Evolutionary conservation across 1,140 invertebrate species (phyloP).

Genomic region (Asbolus verrucosus): DNA sequence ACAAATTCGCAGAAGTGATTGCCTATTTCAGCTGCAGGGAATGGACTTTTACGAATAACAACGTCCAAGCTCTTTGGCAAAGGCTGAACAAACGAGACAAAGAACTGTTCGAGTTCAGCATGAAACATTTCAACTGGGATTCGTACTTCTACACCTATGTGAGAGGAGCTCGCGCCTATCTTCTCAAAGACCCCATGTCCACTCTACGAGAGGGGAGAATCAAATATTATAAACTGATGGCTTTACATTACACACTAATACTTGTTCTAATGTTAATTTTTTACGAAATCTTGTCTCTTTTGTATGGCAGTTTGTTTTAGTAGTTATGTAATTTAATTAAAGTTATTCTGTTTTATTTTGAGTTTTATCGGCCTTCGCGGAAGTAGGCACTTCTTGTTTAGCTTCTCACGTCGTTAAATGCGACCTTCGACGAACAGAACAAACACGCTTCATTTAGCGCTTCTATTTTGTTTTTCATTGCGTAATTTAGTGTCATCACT

Average conservation of each 20-base stretch:
- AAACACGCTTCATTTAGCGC: too few relatives aligned
- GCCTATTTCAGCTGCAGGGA: conserved; percentile 78
- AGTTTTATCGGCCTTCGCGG: neutral
- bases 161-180: conserved; percentile 69
- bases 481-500: too few relatives aligned
- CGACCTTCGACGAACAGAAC: too few relatives aligned
- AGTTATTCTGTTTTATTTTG: neutral
- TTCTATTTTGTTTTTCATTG: too few relatives aligned
- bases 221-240: conserved; percentile 55
- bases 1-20: conserved; percentile 77
- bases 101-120: conserved; percentile 72
- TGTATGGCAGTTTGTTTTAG: conserved; percentile 19
- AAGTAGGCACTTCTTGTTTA: too few relatives aligned
- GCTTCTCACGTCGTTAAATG: too few relatives aligned
- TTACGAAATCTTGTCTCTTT: conserved; percentile 11
- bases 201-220: conserved; percentile 62
- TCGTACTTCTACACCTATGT: conserved; percentile 72
- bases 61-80: conserved; percentile 72
- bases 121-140: conserved; percentile 71
- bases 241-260: conserved; percentile 55
- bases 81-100: conserved; percentile 73
- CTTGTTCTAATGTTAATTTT: conserved; percentile 47
- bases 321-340: conserved; percentile 4
- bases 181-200: conserved; percentile 72
- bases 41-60: conserved; percentile 80